Conservation (phyloP, 2,113 vertebrate genomes). For the Sminthopsis crassicaudata region DNA sequence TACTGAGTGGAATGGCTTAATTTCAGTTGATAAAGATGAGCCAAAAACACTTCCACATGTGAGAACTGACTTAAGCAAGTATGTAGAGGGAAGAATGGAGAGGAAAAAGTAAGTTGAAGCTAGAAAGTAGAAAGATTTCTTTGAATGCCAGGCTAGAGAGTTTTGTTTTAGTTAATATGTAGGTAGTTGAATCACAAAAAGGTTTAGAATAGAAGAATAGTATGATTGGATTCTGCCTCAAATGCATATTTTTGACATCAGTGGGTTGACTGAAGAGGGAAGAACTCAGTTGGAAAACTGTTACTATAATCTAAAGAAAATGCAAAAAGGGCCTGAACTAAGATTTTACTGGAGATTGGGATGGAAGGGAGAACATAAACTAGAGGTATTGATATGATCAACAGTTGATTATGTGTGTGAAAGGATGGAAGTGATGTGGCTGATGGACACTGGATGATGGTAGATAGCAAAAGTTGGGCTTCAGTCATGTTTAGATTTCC, state of each 20-base stretch:
- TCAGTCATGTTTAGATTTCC: no score
- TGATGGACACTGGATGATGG: no score
- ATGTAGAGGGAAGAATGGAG: not conserved
- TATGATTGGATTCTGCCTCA: not conserved
- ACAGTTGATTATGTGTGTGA: not conserved
- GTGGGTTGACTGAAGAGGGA: not conserved
- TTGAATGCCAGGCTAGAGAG: not conserved
- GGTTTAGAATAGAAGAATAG: not conserved
- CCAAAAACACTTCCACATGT: not conserved
- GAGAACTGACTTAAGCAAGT: not conserved
- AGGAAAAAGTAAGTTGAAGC: not conserved
- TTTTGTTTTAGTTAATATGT: not conserved
- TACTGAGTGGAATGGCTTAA: not conserved
- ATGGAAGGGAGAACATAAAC: not conserved
- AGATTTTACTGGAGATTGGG: not conserved
- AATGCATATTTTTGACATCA: not conserved
- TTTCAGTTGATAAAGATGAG: not conserved
- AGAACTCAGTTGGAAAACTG: not conserved
- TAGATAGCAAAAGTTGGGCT: no score
- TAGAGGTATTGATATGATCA: not conserved
- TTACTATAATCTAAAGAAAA: not conserved
- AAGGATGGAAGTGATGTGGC: not conserved
- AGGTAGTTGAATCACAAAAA: not conserved
- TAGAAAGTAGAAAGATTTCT: not conserved
- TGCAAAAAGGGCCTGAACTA: not conserved